Percentiles rank a stretch among this genome's conserved stretches.
Conservation (phyloP, 2,113 vertebrate species). For the Australoheros scitulus region DNA sequence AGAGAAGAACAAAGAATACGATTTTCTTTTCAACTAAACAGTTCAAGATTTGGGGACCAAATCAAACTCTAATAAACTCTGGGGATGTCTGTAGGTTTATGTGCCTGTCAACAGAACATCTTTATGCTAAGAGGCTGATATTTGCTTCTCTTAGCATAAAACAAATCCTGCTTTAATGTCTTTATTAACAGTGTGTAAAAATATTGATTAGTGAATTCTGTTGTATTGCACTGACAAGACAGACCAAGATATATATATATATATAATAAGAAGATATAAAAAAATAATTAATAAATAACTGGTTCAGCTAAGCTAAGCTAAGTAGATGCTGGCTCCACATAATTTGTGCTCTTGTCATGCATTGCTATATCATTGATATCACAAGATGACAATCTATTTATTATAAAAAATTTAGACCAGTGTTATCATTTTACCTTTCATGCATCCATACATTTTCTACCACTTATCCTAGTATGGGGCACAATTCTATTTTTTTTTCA, state of each 20-base stretch:
- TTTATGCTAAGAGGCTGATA: too few species aligned
- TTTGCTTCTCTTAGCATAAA: neutral
- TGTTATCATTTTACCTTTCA: too few species aligned
- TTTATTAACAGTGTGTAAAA: neutral
- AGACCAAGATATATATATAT: too few species aligned
- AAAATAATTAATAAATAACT: too few species aligned
- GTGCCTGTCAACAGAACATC: too few species aligned
- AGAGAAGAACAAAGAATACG: constrained; percentile 8
- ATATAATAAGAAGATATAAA: too few species aligned
- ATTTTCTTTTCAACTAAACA: neutral
- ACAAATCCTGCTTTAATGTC: neutral
- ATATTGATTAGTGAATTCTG: fast-evolving
- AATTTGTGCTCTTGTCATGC: neutral
- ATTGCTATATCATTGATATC: too few species aligned
- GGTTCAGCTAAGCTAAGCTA: too few species aligned
- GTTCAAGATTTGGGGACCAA: neutral
- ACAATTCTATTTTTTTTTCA: neutral
- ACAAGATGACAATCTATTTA: too few species aligned
- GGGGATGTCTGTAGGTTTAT: neutral
- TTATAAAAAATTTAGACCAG: too few species aligned
- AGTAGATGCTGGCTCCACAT: too few species aligned
- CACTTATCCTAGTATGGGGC: neutral
- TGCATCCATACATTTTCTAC: neutral
- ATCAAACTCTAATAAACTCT: neutral
- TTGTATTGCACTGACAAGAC: too few species aligned